Evolutionary conservation across 2,888 invertebrate species (phyloP).

Genomic region (Artemia sinica): DNA sequence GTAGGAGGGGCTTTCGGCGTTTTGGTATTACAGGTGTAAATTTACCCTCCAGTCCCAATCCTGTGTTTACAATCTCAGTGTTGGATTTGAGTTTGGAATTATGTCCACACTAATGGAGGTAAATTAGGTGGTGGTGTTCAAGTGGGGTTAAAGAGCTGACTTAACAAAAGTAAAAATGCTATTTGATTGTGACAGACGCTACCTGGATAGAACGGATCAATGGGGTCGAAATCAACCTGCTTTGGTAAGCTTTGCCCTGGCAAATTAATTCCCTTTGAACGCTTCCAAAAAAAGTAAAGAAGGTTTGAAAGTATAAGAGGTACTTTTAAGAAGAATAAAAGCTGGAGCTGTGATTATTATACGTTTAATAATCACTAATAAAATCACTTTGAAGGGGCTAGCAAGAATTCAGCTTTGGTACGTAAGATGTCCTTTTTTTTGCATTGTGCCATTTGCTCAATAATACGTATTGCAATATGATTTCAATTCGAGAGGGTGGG

Average conservation of each 20-base stretch:
- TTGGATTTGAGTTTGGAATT: not conserved
- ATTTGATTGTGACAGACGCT: not conserved
- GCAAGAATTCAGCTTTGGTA: no score
- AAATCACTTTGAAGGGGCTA: no score
- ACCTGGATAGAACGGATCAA: conserved; percentile 5
- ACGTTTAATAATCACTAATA: no score
- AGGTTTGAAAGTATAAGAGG: no score
- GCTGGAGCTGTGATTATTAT: no score
- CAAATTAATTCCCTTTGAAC: no score
- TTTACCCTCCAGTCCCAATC: conserved; percentile 1
- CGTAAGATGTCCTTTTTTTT: no score
- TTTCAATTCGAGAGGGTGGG: no score
- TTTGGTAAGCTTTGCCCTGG: conserved; percentile 10
- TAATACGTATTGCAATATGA: no score
- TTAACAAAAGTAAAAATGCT: conserved; percentile 3
- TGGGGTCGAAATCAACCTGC: conserved; percentile 3
- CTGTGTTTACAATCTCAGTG: not conserved
- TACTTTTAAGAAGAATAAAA: no score
- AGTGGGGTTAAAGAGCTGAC: conserved; percentile 1
- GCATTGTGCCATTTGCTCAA: no score
- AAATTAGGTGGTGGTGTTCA: not conserved
- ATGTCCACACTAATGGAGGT: conserved; percentile 11
- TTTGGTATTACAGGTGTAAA: conserved; percentile 7
- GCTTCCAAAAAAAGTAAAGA: no score
- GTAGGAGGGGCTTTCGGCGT: not conserved